A percentile compares a stretch with the other conserved stretches of the same genome.
These are phyloP conservation scores for Pseudonaja textilis DNA, from an alignment of 2,113 vertebrate species.

Conservation along the genomic window DNA sequence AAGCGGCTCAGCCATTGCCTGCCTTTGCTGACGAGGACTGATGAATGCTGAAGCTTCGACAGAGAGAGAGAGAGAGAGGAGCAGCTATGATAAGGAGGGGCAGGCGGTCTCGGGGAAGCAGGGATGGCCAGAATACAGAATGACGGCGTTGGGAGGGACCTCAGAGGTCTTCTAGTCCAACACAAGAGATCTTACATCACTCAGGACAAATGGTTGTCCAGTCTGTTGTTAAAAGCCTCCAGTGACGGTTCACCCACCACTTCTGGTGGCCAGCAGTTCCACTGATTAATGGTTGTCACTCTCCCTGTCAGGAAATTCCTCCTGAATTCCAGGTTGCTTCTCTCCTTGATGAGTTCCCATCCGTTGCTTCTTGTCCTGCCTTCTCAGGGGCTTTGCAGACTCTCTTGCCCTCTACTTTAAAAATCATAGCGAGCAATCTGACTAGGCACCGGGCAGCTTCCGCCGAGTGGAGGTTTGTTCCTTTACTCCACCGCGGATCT, in stretches of 20 bases:
- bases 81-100: neutral
- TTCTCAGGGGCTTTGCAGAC: too few relatives aligned
- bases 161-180: too few relatives aligned
- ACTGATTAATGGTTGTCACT: neutral
- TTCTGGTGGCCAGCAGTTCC: too few relatives aligned
- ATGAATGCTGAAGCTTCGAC: neutral
- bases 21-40: neutral
- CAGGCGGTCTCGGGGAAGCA: rapidly evolving
- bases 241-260: neutral
- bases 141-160: neutral
- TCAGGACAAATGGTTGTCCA: too few relatives aligned
- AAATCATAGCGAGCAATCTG: neutral
- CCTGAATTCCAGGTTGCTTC: neutral
- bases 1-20: neutral
- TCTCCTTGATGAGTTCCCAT: too few relatives aligned
- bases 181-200: too few relatives aligned
- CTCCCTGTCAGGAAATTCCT: neutral
- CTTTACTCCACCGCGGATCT: neutral
- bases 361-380: too few relatives aligned
- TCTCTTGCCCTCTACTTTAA: neutral
- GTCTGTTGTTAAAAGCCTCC: neutral
- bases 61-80: rapidly evolving
- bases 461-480: neutral
- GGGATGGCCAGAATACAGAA: neutral
- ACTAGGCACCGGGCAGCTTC: neutral